A percentile compares a stretch with the other conserved stretches of the same genome.
These are phyloP conservation scores for Drosophila robusta DNA, from an alignment of 2,888 invertebrate species.

Conservation along the genomic window DNA sequence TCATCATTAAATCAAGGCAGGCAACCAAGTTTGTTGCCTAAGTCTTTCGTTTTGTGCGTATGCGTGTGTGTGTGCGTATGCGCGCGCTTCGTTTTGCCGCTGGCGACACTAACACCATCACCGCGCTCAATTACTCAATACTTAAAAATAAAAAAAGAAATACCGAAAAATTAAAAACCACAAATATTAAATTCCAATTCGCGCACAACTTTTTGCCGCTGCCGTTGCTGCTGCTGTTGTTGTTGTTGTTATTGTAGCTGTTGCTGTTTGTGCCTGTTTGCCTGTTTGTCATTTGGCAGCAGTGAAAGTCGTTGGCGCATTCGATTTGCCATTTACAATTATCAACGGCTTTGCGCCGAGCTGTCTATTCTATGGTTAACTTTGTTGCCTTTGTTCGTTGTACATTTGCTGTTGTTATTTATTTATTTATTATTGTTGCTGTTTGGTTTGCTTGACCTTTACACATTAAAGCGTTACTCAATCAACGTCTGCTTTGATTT, in stretches of 20 bases:
- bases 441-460: constrained; percentile 65
- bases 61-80: constrained; percentile 6
- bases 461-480: constrained; percentile 76
- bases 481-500: constrained; percentile 64
- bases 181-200: constrained; percentile 58
- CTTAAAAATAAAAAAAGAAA: constrained; percentile 41
- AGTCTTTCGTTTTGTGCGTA: constrained; percentile 73
- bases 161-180: constrained; percentile 17
- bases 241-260: constrained; percentile 34
- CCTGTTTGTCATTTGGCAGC: constrained; percentile 54
- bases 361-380: constrained; percentile 60
- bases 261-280: too few relatives aligned
- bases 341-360: constrained; percentile 36
- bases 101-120: constrained; percentile 37
- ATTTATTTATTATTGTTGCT: constrained; percentile 9
- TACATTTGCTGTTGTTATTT: constrained; percentile 14
- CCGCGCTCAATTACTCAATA: constrained; percentile 70
- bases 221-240: constrained; percentile 21
- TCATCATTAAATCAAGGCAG: constrained; percentile 70
- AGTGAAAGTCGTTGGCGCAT: constrained; percentile 73
- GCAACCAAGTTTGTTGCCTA: constrained; percentile 71
- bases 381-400: constrained; percentile 34
- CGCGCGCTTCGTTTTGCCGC: constrained; percentile 30
- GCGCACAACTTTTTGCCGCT: constrained; percentile 40
- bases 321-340: constrained; percentile 54